phyloP scores from a whole-genome alignment of 2,888 invertebrate genomes.

The Drosophila recens region DNA sequence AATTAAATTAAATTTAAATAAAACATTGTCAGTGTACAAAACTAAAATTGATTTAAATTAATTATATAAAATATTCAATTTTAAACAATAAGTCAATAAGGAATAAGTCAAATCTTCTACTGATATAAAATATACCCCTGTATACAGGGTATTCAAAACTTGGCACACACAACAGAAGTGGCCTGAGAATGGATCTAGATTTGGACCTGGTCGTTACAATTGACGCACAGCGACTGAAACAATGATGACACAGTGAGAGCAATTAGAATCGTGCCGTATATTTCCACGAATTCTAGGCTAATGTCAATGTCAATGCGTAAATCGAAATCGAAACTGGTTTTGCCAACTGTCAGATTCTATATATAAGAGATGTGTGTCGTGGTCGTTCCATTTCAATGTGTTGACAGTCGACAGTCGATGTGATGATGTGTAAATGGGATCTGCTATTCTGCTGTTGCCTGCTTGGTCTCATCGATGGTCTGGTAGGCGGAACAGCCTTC shows the following conservation, averaged over 20 bases:
- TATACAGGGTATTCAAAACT: not conserved
- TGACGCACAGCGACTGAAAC: not conserved
- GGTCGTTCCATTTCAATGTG: not conserved
- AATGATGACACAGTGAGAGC: conserved; percentile 3
- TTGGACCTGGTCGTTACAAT: conserved; percentile 4
- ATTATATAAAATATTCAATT: too few species aligned
- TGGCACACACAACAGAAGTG: not conserved
- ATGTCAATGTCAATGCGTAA: conserved; percentile 59
- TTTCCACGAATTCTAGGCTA: conserved; percentile 65
- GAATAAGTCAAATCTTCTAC: not conserved
- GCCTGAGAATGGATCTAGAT: not conserved
- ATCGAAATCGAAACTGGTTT: conserved; percentile 67
- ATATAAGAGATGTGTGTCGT: conserved; percentile 35
- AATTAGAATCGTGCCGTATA: conserved; percentile 44
- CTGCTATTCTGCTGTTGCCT: conserved; percentile 27
- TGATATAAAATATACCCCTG: not conserved
- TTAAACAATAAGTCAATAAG: too few species aligned
- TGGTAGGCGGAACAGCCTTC: not conserved
- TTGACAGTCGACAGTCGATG: conserved; percentile 5
- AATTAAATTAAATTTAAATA: too few species aligned
- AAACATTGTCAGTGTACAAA: not conserved
- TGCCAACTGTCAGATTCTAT: conserved; percentile 18
- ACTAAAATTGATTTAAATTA: not conserved
- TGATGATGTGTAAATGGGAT: conserved; percentile 32
- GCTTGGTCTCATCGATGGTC: not conserved